Percentiles rank a stretch among this genome's conserved stretches.
phyloP scores from a whole-genome alignment of 2,888 invertebrate genomes.

The Hesperia comma region DNA sequence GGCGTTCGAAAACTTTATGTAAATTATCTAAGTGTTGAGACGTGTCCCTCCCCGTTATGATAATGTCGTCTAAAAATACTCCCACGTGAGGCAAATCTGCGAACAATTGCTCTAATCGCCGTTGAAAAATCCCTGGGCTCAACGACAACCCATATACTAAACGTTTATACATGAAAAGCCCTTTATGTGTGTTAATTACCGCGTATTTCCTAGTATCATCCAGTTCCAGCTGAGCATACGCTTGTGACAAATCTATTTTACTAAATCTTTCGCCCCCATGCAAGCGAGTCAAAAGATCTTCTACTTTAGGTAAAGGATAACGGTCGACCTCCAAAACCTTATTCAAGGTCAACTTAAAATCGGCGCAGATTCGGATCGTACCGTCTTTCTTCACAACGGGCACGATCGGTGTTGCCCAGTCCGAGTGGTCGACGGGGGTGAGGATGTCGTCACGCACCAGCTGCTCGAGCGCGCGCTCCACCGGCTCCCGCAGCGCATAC shows the following conservation, averaged over 20 bases:
- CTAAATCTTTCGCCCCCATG: constrained; percentile 31
- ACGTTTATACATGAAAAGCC: constrained; percentile 39
- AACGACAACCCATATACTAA: constrained; percentile 23
- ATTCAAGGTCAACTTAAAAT: constrained; percentile 48
- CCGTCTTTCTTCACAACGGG: constrained; percentile 47
- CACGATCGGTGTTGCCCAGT: constrained; percentile 48
- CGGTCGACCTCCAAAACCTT: constrained; percentile 47
- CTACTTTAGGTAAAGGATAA: constrained; percentile 44
- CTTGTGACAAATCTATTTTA: constrained; percentile 1
- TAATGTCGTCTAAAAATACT: constrained; percentile 1
- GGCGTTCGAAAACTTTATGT: too few species aligned
- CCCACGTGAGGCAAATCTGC: constrained; percentile 39
- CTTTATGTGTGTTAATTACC: neutral
- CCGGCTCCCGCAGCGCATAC: constrained; percentile 41
- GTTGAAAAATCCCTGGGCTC: constrained; percentile 44
- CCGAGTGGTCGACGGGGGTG: constrained; percentile 44
- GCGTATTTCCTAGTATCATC: neutral
- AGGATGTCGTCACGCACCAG: constrained; percentile 41
- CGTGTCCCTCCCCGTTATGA: neutral
- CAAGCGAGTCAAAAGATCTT: constrained; percentile 42
- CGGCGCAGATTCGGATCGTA: constrained; percentile 46
- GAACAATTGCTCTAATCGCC: constrained; percentile 41
- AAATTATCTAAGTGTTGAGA: too few species aligned
- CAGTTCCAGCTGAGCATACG: neutral
- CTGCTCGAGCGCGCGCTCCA: constrained; percentile 42